A percentile compares a stretch with the other conserved stretches of the same genome.
Evolutionary conservation across 2,888 invertebrate species (phyloP).

Genomic region (Nomada lathburiana): DNA sequence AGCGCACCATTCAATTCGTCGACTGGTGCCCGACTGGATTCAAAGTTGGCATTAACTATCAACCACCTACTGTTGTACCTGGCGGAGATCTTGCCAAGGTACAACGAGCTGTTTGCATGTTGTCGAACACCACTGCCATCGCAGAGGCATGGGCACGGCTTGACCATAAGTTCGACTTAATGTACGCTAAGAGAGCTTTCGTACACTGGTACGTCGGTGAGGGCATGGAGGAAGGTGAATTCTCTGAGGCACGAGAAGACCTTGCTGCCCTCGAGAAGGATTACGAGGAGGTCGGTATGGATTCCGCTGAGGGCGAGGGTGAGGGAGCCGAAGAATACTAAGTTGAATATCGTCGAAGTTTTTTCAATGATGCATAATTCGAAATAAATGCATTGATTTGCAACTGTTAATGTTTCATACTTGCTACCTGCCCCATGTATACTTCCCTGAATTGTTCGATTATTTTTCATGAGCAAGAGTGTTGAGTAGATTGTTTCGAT

Average conservation of each 20-base stretch:
- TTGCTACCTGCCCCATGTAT: conserved; percentile 26
- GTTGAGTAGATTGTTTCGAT: neutral
- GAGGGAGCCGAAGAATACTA: conserved; percentile 83
- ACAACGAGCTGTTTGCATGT: conserved; percentile 98
- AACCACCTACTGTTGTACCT: conserved; percentile 96
- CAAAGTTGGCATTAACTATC: conserved; percentile 96
- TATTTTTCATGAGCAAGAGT: neutral
- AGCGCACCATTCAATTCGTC: conserved; percentile 96
- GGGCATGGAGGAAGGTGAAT: conserved; percentile 94
- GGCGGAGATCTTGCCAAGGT: conserved; percentile 97
- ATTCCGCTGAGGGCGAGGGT: conserved; percentile 85
- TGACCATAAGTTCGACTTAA: conserved; percentile 97
- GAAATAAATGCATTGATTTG: conserved; percentile 59
- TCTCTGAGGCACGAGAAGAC: conserved; percentile 93
- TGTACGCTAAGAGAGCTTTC: conserved; percentile 98
- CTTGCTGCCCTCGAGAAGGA: conserved; percentile 89
- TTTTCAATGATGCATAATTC: conserved; percentile 35
- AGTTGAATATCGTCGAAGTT: conserved; percentile 25
- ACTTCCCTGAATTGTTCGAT: conserved; percentile 12
- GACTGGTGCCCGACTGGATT: conserved; percentile 95
- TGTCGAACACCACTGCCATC: conserved; percentile 98
- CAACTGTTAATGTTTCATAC: conserved; percentile 32
- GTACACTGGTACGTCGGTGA: conserved; percentile 97
- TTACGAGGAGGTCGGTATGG: conserved; percentile 90
- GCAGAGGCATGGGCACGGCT: conserved; percentile 98